These are phyloP conservation scores for Centropristis striata DNA, from an alignment of 2,113 vertebrate species.

Conservation along the genomic window DNA sequence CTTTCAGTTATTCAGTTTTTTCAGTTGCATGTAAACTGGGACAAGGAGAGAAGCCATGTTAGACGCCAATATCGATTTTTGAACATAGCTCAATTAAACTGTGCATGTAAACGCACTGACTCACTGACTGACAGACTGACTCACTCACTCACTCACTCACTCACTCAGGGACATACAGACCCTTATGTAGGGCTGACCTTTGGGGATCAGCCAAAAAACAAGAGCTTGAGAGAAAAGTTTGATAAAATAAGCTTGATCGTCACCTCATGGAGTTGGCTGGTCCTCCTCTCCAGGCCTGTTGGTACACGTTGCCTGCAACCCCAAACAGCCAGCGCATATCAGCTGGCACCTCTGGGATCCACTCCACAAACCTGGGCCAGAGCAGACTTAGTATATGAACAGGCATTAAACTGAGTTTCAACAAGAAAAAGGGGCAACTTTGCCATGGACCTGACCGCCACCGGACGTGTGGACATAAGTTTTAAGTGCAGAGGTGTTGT, in stretches of 20 bases:
- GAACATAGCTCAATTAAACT: too few species aligned
- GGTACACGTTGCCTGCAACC: constrained; percentile 85
- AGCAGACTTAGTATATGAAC: neutral
- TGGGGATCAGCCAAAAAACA: too few species aligned
- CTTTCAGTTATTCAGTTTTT: too few species aligned
- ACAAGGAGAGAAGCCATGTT: too few species aligned
- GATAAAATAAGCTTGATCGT: neutral
- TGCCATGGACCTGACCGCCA: neutral
- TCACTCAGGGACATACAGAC: too few species aligned
- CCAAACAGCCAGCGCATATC: constrained; percentile 89
- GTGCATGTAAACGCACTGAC: too few species aligned
- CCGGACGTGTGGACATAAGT: neutral
- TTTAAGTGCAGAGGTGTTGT: neutral
- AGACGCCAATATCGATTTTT: too few species aligned
- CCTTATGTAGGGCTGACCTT: too few species aligned
- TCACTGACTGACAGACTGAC: too few species aligned
- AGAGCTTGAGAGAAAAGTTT: too few species aligned
- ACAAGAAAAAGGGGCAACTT: neutral
- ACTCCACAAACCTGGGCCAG: constrained; percentile 87
- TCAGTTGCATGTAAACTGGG: too few species aligned
- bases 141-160: too few species aligned
- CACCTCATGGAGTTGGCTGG: constrained; percentile 55
- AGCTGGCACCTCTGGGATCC: constrained; percentile 91
- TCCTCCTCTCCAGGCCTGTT: constrained; percentile 79
- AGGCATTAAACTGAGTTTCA: neutral